phyloP scores from a whole-genome alignment of 1,140 invertebrate species.

The Heliconius himera region DNA sequence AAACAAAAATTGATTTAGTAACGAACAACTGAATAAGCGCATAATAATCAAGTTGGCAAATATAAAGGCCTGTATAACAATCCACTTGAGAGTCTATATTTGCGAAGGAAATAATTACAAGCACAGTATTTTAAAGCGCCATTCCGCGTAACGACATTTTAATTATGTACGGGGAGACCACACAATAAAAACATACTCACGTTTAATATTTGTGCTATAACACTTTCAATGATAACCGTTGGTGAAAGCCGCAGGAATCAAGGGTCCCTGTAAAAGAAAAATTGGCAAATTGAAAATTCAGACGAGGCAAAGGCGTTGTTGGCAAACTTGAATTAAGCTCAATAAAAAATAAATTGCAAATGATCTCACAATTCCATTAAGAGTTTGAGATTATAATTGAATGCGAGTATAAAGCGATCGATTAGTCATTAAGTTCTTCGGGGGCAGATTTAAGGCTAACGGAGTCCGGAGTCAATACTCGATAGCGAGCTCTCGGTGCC shows the following conservation, averaged over 20 bases:
- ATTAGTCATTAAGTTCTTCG: slow-evolving; percentile 68
- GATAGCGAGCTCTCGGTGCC: slow-evolving; percentile 61
- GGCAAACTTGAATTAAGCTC: not conserved
- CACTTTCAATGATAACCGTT: slow-evolving; percentile 95
- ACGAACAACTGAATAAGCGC: not conserved
- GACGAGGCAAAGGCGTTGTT: not conserved
- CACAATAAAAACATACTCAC: slow-evolving; percentile 70
- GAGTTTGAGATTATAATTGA: slow-evolving; percentile 34
- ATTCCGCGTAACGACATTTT: slow-evolving; percentile 66
- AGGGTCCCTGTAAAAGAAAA: slow-evolving; percentile 88
- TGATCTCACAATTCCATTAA: slow-evolving; percentile 18
- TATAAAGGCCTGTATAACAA: slow-evolving; percentile 32
- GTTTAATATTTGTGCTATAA: slow-evolving; percentile 81
- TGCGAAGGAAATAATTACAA: slow-evolving; percentile 55
- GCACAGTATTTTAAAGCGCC: slow-evolving; percentile 56
- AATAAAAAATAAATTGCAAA: slow-evolving; percentile 8
- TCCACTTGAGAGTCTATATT: slow-evolving; percentile 50
- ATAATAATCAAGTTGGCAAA: not conserved
- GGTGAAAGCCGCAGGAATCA: slow-evolving; percentile 96
- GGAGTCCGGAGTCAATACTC: slow-evolving; percentile 65
- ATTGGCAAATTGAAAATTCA: slow-evolving; percentile 33
- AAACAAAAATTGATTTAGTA: not conserved
- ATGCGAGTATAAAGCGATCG: slow-evolving; percentile 61
- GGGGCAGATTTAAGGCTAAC: slow-evolving; percentile 73
- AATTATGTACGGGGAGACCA: slow-evolving; percentile 58